phyloP scores from a whole-genome alignment of 2,113 vertebrate species.

The Dendrocopos noguchii region DNA sequence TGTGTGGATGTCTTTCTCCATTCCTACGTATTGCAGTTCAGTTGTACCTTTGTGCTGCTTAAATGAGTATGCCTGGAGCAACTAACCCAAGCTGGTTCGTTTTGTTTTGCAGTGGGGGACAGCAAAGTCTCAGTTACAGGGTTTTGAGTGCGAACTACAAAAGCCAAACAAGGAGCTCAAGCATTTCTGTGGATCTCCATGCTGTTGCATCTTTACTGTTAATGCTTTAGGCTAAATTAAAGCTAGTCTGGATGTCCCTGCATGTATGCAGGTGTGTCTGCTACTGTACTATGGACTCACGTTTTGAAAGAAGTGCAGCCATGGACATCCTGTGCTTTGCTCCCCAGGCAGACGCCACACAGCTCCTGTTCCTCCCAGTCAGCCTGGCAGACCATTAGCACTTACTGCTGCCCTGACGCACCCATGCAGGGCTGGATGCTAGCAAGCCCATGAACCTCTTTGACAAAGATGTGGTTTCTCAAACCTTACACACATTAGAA shows the following conservation, averaged over 20 bases:
- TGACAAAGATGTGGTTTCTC: background rate
- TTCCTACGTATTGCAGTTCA: background rate
- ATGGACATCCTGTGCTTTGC: background rate
- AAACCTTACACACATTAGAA: background rate
- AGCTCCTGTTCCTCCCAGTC: background rate
- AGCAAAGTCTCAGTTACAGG: background rate
- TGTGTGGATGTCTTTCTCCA: background rate
- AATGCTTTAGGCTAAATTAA: background rate
- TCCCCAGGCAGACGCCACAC: background rate
- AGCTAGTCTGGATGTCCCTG: background rate
- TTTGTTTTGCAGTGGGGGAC: background rate
- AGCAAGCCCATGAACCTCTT: background rate
- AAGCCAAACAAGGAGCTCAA: background rate
- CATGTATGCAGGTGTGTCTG: background rate
- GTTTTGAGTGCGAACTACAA: background rate
- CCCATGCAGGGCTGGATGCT: background rate
- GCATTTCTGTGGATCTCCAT: background rate
- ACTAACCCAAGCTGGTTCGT: background rate
- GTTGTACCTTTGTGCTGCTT: background rate
- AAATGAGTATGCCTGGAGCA: background rate
- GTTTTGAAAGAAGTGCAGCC: background rate
- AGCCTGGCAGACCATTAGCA: background rate
- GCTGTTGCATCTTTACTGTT: background rate
- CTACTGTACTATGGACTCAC: accelerated
- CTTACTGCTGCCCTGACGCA: background rate